Conservation (phyloP, 2,797 vertebrate species). For the Pipistrellus pygmaeus region DNA sequence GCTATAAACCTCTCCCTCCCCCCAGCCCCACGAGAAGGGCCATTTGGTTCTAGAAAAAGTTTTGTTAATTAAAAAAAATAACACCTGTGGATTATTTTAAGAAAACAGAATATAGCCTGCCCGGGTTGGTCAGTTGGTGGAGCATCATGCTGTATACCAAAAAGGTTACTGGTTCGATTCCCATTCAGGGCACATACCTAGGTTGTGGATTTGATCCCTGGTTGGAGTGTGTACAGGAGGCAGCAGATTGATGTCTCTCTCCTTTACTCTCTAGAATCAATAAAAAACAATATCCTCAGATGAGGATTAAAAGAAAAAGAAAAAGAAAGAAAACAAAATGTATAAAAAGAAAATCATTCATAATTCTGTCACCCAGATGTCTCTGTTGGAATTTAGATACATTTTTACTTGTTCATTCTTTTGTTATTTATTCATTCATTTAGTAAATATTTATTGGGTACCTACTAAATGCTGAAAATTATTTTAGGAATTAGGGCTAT, state of each 20-base stretch:
- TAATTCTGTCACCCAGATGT: neutral
- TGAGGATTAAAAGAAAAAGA: neutral
- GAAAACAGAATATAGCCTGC: neutral
- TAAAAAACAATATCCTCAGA: neutral
- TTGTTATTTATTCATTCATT: slow-evolving; percentile 34
- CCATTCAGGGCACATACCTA: neutral
- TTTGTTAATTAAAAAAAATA: slow-evolving; percentile 13
- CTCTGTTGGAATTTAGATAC: neutral
- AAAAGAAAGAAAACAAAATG: neutral
- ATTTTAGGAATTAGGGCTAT: neutral
- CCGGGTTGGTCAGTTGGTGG: neutral
- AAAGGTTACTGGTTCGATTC: neutral
- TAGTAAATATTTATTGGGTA: neutral
- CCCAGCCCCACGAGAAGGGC: neutral
- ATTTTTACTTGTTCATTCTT: neutral
- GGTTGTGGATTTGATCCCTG: neutral
- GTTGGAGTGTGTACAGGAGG: neutral
- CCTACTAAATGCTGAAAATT: neutral
- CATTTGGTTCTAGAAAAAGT: slow-evolving; percentile 14
- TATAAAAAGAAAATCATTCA: slow-evolving; percentile 37
- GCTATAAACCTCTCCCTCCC: neutral
- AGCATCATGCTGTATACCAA: neutral
- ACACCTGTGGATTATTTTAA: slow-evolving; percentile 10
- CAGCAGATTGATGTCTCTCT: neutral
- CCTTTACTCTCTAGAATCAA: neutral